Conservation (phyloP, 2,888 invertebrate species). For the Muscina levida region DNA sequence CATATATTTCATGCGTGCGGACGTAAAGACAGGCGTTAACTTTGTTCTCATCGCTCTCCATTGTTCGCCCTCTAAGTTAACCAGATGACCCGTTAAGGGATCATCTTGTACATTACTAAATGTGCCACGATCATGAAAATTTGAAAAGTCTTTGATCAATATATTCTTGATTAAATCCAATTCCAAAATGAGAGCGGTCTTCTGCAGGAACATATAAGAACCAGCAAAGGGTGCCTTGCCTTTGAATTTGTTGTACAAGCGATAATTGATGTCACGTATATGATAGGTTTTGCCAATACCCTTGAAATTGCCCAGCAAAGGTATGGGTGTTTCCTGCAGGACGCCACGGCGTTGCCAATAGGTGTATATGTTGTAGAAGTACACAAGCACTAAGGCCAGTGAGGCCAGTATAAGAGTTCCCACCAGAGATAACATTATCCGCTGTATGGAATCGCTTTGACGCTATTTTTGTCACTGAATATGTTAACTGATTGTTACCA, state of each 20-base stretch:
- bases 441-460: too few species aligned
- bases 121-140: constrained; percentile 73
- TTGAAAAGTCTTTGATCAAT: constrained; percentile 66
- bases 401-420: not conserved
- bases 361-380: not conserved
- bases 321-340: constrained; percentile 59
- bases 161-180: constrained; percentile 68
- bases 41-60: constrained; percentile 79
- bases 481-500: too few species aligned
- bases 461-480: too few species aligned
- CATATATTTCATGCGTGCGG: constrained; percentile 81
- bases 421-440: not conserved
- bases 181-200: constrained; percentile 68
- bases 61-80: constrained; percentile 70
- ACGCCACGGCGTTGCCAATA: constrained; percentile 67
- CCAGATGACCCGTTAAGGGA: constrained; percentile 73
- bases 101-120: constrained; percentile 71
- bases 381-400: not conserved
- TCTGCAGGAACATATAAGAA: constrained; percentile 68
- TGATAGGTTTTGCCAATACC: constrained; percentile 54
- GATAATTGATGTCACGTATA: constrained; percentile 37
- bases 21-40: constrained; percentile 80
- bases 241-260: constrained; percentile 67
- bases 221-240: constrained; percentile 69
- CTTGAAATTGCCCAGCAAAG: constrained; percentile 65